Percentiles rank a stretch among this genome's conserved stretches.
Evolutionary conservation across 2,888 invertebrate species (phyloP).

Genomic region (Parapristionchus giblindavisi): DNA sequence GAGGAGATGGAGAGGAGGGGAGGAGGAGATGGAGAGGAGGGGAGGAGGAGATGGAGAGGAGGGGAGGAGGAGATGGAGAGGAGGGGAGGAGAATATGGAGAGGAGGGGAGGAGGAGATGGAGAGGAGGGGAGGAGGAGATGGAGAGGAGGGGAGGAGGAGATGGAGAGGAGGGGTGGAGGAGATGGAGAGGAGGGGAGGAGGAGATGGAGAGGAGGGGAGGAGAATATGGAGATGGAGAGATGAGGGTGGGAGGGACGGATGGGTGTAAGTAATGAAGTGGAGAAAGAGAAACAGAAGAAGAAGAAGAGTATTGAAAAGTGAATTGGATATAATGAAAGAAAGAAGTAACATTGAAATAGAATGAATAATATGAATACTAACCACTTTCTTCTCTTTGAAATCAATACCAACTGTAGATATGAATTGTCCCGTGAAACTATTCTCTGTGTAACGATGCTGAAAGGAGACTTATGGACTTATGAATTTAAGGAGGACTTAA

Average conservation of each 20-base stretch:
- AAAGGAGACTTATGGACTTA: slow-evolving; percentile 40
- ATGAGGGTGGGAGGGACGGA: neutral
- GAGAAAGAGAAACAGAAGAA: neutral
- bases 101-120: neutral
- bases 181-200: neutral
- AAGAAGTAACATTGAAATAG: neutral
- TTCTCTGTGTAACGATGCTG: slow-evolving; percentile 94
- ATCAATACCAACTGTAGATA: slow-evolving; percentile 96
- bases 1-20: neutral
- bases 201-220: neutral
- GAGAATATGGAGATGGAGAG: neutral
- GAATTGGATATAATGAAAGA: neutral
- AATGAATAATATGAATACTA: slow-evolving; percentile 53
- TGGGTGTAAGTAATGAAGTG: neutral
- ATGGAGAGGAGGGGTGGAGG: neutral
- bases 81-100: neutral
- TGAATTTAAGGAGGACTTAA: no score
- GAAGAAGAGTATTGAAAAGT: neutral
- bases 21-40: neutral
- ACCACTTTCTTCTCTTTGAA: slow-evolving; percentile 94
- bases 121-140: neutral
- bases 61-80: neutral
- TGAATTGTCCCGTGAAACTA: slow-evolving; percentile 88
- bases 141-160: slow-evolving; percentile 5
- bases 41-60: neutral